phyloP scores from a whole-genome alignment of 2,113 vertebrate genomes.

The Stomatorhinus ivindoensis region DNA sequence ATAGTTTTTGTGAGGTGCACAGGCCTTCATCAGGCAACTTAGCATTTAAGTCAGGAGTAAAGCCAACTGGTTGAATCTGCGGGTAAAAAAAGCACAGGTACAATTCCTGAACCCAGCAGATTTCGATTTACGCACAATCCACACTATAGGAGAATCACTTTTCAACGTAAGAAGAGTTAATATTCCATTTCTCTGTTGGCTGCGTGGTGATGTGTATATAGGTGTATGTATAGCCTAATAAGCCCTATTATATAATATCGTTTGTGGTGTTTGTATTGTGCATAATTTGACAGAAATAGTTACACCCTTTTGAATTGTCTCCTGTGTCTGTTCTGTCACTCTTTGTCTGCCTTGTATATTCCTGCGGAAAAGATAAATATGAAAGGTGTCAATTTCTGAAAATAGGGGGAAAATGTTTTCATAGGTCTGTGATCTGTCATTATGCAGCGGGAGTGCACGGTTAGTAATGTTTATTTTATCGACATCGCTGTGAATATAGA shows the following conservation, averaged over 20 bases:
- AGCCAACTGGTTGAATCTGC: conserved; percentile 26
- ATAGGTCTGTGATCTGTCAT: neutral
- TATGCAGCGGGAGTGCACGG: neutral
- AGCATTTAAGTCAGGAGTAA: conserved; percentile 24
- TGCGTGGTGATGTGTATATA: neutral
- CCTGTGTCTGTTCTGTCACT: neutral
- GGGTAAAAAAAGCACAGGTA: conserved; percentile 16
- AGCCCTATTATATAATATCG: neutral
- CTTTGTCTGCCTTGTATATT: neutral
- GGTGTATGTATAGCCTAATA: neutral
- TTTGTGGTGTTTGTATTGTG: neutral
- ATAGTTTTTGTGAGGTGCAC: conserved; percentile 23
- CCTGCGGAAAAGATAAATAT: neutral
- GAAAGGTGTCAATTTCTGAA: neutral
- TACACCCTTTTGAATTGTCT: neutral
- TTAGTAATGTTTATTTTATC: neutral
- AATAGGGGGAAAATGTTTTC: neutral
- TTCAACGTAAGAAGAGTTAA: neutral
- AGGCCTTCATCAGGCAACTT: conserved; percentile 29
- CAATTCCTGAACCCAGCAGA: neutral
- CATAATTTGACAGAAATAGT: neutral
- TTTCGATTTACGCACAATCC: neutral
- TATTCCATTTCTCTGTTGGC: conserved; percentile 8
- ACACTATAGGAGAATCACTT: neutral
- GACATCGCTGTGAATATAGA: neutral